Percentiles rank a stretch among this genome's conserved stretches.
Evolutionary conservation across 2,888 invertebrate species (phyloP).

Genomic region (Sminthurides aquaticus): DNA sequence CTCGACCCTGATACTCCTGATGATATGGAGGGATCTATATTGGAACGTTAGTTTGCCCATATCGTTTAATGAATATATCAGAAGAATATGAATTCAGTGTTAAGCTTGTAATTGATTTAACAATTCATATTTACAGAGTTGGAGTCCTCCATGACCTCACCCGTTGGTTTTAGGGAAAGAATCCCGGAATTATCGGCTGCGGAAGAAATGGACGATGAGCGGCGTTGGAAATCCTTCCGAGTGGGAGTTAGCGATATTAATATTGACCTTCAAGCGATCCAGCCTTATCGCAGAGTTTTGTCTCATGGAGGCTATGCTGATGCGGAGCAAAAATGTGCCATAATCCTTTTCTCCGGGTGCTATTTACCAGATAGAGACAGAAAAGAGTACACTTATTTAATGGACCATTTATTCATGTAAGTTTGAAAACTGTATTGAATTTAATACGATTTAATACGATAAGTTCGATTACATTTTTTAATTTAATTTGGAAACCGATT

Average conservation of each 20-base stretch:
- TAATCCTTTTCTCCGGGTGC: constrained; percentile 82
- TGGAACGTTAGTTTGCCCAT: constrained; percentile 48
- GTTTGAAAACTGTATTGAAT: constrained; percentile 43
- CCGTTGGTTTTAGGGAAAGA: constrained; percentile 49
- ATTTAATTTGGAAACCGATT: no score
- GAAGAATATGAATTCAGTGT: no score
- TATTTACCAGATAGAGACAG: constrained; percentile 74
- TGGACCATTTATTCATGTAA: constrained; percentile 86
- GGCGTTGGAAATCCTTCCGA: constrained; percentile 65
- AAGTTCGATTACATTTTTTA: not conserved
- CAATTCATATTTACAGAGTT: constrained; percentile 24
- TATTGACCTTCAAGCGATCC: constrained; percentile 84
- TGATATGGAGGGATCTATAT: constrained; percentile 49
- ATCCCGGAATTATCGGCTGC: constrained; percentile 69
- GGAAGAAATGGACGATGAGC: constrained; percentile 65
- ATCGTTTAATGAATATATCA: no score
- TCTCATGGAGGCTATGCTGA: constrained; percentile 78
- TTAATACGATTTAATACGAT: not conserved
- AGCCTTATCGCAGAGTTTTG: constrained; percentile 74
- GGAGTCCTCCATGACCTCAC: constrained; percentile 29
- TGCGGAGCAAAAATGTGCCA: constrained; percentile 64
- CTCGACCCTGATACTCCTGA: constrained; percentile 49
- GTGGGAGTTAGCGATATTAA: constrained; percentile 63
- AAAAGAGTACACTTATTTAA: constrained; percentile 80
- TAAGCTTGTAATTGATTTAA: not conserved